phyloP scores from a whole-genome alignment of 2,113 vertebrate species.

The Pollachius pollachius region DNA sequence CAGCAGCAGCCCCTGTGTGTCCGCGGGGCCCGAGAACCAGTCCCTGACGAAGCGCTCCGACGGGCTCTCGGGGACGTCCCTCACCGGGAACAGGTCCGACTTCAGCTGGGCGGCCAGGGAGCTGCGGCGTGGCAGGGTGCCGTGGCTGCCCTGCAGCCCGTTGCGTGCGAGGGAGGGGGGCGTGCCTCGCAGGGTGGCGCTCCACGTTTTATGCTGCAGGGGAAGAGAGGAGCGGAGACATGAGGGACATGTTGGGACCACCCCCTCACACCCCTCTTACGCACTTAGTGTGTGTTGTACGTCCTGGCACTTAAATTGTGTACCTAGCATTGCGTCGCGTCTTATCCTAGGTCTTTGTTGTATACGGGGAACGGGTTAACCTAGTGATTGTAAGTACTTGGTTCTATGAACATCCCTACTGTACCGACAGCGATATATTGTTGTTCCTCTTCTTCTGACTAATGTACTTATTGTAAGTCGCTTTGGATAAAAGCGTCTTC shows the following conservation, averaged over 20 bases:
- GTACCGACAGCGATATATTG: too few species aligned
- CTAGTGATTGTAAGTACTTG: too few species aligned
- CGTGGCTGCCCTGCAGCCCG: constrained; percentile 75
- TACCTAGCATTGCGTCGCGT: too few species aligned
- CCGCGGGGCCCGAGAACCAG: constrained; percentile 81
- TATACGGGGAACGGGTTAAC: too few species aligned
- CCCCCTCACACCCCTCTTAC: too few species aligned
- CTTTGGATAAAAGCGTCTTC: too few species aligned
- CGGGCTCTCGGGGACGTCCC: constrained; percentile 61
- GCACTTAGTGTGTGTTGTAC: too few species aligned
- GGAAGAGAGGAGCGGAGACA: neutral
- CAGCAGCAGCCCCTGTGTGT: constrained; percentile 83
- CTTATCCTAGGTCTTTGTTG: too few species aligned
- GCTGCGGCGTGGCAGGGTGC: constrained; percentile 77
- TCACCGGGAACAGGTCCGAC: constrained; percentile 68
- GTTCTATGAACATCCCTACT: too few species aligned
- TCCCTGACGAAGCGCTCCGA: constrained; percentile 83
- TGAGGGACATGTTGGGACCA: neutral
- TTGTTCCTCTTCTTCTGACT: too few species aligned
- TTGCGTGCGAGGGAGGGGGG: constrained; percentile 75
- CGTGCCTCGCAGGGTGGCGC: constrained; percentile 81
- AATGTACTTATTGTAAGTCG: too few species aligned
- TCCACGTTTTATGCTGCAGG: constrained; percentile 83
- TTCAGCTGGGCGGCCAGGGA: constrained; percentile 81
- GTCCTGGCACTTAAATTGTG: too few species aligned